Conservation (phyloP, 2,797 vertebrate genomes). For the Falco rusticolus region DNA sequence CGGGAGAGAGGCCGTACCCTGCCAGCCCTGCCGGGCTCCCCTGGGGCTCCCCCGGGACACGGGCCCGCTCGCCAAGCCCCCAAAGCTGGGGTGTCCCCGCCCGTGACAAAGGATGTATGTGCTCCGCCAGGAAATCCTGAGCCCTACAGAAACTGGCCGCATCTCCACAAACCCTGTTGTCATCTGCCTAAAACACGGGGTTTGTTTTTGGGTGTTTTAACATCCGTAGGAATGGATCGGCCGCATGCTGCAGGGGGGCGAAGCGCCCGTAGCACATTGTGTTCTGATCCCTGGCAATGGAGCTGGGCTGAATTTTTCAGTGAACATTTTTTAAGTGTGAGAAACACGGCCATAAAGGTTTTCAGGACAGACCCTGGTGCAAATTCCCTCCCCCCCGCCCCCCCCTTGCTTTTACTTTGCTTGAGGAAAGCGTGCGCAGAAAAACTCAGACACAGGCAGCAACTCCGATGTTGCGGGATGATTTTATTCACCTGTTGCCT, state of each 20-base stretch:
- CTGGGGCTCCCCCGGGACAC: background rate
- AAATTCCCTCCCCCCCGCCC: background rate
- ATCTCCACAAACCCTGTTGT: background rate
- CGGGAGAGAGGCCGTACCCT: no score
- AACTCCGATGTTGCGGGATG: background rate
- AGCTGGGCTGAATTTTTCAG: background rate
- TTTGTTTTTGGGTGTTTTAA: background rate
- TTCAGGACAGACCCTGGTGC: background rate
- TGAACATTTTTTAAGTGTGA: background rate
- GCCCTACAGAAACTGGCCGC: background rate
- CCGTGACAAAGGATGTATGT: background rate
- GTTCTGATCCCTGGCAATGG: background rate
- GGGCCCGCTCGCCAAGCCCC: no score
- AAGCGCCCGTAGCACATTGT: no score
- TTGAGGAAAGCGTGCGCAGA: background rate
- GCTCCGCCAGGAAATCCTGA: background rate
- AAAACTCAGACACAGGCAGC: background rate
- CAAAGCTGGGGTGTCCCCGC: background rate
- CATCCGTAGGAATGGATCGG: background rate
- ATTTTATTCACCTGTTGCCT: background rate
- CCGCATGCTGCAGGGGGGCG: background rate
- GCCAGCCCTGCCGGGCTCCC: rapidly evolving
- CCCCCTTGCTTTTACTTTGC: no score
- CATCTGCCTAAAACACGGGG: background rate
- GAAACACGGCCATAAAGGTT: background rate